A percentile compares a stretch with the other conserved stretches of the same genome.
phyloP scores from a whole-genome alignment of 2,888 invertebrate species.

The Epinotia nisella region DNA sequence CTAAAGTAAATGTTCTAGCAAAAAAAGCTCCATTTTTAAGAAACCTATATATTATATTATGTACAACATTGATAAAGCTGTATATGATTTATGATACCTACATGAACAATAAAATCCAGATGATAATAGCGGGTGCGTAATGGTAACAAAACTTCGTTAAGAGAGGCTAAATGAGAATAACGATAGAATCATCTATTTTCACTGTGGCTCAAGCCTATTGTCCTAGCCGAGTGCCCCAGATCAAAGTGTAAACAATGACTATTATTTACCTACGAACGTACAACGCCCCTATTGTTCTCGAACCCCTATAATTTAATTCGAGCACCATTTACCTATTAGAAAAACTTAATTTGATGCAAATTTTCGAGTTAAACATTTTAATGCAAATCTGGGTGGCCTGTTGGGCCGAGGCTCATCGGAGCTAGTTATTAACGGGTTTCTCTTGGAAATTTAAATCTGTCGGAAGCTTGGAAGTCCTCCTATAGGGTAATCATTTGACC shows the following conservation, averaged over 20 bases:
- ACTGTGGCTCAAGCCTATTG: conserved; percentile 26
- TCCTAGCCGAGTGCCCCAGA: conserved; percentile 37
- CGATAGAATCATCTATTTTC: conserved; percentile 8
- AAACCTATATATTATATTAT: no score
- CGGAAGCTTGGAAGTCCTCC: no score
- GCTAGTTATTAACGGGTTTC: conserved; percentile 1
- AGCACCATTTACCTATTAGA: conserved; percentile 11
- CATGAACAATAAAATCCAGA: conserved; percentile 7
- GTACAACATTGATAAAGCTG: no score
- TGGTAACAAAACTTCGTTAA: neutral
- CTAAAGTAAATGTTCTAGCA: no score
- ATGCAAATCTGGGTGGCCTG: conserved; percentile 31
- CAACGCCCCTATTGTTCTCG: conserved; percentile 22
- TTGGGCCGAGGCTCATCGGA: neutral
- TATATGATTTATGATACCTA: no score
- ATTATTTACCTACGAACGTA: conserved; percentile 21
- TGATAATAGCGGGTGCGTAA: neutral
- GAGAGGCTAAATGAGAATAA: conserved; percentile 23
- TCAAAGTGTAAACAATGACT: conserved; percentile 32
- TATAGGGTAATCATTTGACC: no score
- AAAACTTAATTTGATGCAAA: conserved; percentile 27
- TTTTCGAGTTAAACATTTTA: conserved; percentile 25
- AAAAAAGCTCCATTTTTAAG: no score
- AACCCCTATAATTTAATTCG: conserved; percentile 20
- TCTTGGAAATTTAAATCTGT: neutral